phyloP scores from a whole-genome alignment of 2,888 invertebrate species.

The Heteropelma amictum region DNA sequence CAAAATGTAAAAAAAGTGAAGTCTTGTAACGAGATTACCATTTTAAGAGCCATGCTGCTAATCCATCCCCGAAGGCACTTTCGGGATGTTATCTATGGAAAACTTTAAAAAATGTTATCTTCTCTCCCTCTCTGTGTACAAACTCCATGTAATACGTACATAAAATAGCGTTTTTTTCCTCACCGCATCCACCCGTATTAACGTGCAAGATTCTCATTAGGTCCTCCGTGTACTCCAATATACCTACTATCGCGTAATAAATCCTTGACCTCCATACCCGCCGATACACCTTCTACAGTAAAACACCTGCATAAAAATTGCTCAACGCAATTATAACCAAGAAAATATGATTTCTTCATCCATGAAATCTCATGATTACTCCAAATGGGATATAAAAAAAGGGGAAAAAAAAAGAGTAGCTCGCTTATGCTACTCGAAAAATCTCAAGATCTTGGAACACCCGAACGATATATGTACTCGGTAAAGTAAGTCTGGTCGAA shows the following conservation, averaged over 20 bases:
- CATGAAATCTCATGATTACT: too few relatives aligned
- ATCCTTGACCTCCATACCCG: slow-evolving; percentile 16
- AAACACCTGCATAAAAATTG: slow-evolving; percentile 43
- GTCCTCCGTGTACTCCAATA: slow-evolving; percentile 9
- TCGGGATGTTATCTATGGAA: slow-evolving; percentile 37
- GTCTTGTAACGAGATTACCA: neutral
- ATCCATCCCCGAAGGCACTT: slow-evolving; percentile 45
- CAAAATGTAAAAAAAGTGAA: slow-evolving; percentile 9
- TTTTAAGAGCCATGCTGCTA: slow-evolving; percentile 16
- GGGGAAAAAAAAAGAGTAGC: too few relatives aligned
- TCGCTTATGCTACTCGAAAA: too few relatives aligned
- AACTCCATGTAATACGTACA: neutral
- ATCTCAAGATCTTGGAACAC: too few relatives aligned
- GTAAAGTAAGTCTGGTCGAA: too few relatives aligned
- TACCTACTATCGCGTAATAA: slow-evolving; percentile 35
- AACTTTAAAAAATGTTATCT: slow-evolving; percentile 54
- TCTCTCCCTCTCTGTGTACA: slow-evolving; percentile 13
- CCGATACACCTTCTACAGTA: slow-evolving; percentile 19
- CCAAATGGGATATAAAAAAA: too few relatives aligned
- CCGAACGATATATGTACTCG: too few relatives aligned
- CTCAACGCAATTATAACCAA: slow-evolving; percentile 17
- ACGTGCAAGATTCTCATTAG: slow-evolving; percentile 38
- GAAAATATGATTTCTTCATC: too few relatives aligned
- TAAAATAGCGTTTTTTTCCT: neutral
- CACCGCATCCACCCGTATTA: slow-evolving; percentile 45